Base-by-base conservation (phyloP, 2,888 invertebrate genomes). In the Drosophila nr. perissopoda region DNA sequence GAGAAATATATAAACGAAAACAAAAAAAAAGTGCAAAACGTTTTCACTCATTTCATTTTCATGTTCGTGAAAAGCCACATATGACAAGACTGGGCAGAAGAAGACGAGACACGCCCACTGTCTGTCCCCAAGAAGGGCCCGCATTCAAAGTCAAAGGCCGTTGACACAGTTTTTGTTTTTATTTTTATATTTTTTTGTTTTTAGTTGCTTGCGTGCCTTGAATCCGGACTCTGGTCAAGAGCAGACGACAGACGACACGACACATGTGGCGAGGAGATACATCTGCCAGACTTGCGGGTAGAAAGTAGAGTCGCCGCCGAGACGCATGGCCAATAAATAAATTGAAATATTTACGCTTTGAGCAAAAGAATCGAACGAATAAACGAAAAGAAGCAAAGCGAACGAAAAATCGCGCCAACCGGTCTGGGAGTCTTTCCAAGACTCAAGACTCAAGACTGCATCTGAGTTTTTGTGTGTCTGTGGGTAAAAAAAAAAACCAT, bases 261-360 rank as follows among this genome's bases (percentile, higher is more conserved):
- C 80, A 80, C 75, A 86, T 82, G 83, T 83, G 25, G 54, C 25
- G 27, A 42, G 56, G 40, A 82, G 72, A 72, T 76, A 83, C 71
- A 80, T 77, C 73, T 77, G 69, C 66, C 68, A 69, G 77, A 64
- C 69, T 52, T 34, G 60, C 56, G 69, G 73, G 79, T 78, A 85
- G 87, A 85, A 85, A 85, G 84, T 84, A 80, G 70, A 64, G 68
- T 69, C 68, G n/a, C n/a, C 11, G 51, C 51, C 31, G 62, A 48
- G 73, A 88, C 84, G 87, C 83, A 88, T 80, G 78, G 73, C 84
- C 89, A 83, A 88, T 76, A 86, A 88, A 87, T 83, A 83, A 86
- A 87, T 87, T 87, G 87, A 87, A 87, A 88, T 87, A 86, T 86
- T 88, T 79, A 88, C 87, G 87, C 84, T 84, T 65, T 73, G 38